Evolutionary conservation across 2,888 invertebrate species (phyloP).

Genomic region (Spisula solida): DNA sequence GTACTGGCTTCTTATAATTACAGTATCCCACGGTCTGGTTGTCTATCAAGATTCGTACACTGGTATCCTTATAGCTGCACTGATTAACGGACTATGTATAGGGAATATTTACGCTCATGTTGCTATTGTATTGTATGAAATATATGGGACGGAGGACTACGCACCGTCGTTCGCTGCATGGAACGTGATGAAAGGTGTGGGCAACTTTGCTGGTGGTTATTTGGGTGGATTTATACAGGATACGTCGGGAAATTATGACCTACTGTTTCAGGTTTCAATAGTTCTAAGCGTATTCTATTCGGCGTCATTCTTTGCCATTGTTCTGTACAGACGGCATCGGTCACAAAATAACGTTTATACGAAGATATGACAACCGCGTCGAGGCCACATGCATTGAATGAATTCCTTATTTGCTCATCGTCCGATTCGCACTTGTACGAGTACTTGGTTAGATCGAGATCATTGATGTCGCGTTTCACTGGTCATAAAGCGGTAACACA

Average conservation of each 20-base stretch:
- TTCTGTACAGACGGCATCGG: slow-evolving; percentile 26
- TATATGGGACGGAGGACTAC: slow-evolving; percentile 48
- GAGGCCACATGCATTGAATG: background rate
- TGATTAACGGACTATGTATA: slow-evolving; percentile 51
- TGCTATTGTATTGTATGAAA: slow-evolving; percentile 47
- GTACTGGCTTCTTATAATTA: slow-evolving; percentile 41
- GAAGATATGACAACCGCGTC: background rate
- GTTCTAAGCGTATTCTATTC: slow-evolving; percentile 49
- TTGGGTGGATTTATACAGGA: slow-evolving; percentile 46
- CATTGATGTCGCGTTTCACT: no score
- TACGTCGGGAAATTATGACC: slow-evolving; percentile 41
- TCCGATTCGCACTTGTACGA: no score
- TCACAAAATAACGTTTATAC: background rate
- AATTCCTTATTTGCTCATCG: no score
- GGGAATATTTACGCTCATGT: slow-evolving; percentile 59
- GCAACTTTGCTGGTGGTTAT: slow-evolving; percentile 47
- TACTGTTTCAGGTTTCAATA: slow-evolving; percentile 42
- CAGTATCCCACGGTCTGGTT: slow-evolving; percentile 37
- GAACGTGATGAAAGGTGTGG: slow-evolving; percentile 53
- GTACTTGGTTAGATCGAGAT: no score
- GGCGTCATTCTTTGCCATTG: slow-evolving; percentile 33
- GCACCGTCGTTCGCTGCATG: slow-evolving; percentile 50
- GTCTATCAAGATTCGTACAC: slow-evolving; percentile 45
- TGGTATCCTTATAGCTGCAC: slow-evolving; percentile 31
- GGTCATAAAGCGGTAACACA: no score